Evolutionary conservation across 2,113 vertebrate genomes (phyloP), one percentile per base, ranked within the genome.

Genomic region (Takifugu flavidus): DNA sequence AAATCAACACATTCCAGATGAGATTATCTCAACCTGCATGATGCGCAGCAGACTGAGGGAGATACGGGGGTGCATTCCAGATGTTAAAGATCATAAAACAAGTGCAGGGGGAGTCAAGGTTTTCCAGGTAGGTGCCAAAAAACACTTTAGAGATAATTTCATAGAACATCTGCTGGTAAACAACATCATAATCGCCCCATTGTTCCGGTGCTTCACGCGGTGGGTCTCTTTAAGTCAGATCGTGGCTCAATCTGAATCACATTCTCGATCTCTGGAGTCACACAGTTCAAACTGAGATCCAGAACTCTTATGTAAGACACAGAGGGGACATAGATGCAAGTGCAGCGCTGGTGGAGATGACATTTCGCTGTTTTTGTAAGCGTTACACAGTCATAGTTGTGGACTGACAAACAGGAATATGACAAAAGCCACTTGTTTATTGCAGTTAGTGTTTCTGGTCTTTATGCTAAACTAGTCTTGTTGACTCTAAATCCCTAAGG

Each of bases 41-140:
- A 75, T 64, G 59, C 44, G 69, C 51, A 59, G 53, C 68, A 7
- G 72, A 62, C 53, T 69, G 34, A 49, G 46, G n/a, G 25, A 60
- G 74, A 72, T 65, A 65, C 4, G 59, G 63, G 34, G 47, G 5
- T 25, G 44, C 69, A 64, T 78, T 82, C 69, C 74, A 60, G 6
- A 34, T 74, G 56, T 45, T 47, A 34, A 12, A 76, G 51, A 56
- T 69, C 59, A 29, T 26, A 39, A 61, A 56, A 50, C 49, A 25
- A 52, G 53, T 4, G 13, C 20, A 20, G 20, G 34, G 49, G 34
- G 53, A 39, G 60, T 57, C 39, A 42, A 52, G 59, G 64, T 57
- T 59, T 60, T 51, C 29, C 28, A 3, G 25, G n/a, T 25, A 60
- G 54, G 59, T 65, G 68, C 55, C 61, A 67, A 52, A 49, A 39